Conservation (phyloP, 2,113 vertebrate species). For the Peromyscus maniculatus region DNA sequence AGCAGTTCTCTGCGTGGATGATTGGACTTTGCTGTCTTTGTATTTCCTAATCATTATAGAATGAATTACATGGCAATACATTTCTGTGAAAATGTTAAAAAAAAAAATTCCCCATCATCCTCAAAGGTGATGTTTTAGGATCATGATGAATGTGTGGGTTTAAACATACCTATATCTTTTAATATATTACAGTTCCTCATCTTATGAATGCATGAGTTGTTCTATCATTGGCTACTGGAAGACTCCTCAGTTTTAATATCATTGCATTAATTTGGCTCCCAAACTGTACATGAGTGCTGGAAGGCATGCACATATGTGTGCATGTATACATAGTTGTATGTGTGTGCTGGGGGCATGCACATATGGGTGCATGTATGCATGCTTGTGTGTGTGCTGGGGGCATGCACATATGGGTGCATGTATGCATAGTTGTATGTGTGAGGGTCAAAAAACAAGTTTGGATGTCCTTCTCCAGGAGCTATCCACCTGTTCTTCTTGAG, state of each 20-base stretch:
- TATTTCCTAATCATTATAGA: not conserved
- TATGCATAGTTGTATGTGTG: not conserved
- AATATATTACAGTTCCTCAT: not conserved
- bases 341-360: not conserved
- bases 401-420: too few relatives aligned
- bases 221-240: fast-evolving
- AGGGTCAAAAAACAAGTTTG: not conserved
- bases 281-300: not conserved
- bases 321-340: not conserved
- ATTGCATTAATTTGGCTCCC: not conserved
- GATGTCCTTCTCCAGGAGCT: too few relatives aligned
- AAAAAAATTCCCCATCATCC: not conserved
- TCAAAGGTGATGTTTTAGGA: not conserved
- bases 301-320: not conserved
- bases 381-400: not conserved
- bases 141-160: fast-evolving
- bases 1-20: fast-evolving
- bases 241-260: not conserved
- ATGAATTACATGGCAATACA: not conserved
- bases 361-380: too few relatives aligned
- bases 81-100: not conserved
- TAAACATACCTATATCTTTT: not conserved
- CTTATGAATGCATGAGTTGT: not conserved
- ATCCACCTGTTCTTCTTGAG: not conserved
- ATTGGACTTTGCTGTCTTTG: not conserved